phyloP scores from a whole-genome alignment of 1,140 invertebrate genomes.

The Mya arenaria region DNA sequence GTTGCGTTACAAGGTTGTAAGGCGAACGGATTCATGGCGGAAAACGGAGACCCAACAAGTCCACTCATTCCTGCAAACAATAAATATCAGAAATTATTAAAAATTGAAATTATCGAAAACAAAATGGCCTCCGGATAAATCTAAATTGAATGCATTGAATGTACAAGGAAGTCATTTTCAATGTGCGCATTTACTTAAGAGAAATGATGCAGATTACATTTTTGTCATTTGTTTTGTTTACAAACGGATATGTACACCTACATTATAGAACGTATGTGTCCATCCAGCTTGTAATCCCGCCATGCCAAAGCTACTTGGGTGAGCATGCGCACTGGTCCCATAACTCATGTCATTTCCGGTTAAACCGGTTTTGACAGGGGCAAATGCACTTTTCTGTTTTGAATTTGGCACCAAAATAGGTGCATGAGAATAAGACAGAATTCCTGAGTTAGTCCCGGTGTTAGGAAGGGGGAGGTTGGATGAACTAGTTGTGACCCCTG shows the following conservation, averaged over 20 bases:
- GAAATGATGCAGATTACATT: no score
- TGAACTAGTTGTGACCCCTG: not conserved
- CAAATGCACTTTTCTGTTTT: conserved; percentile 78
- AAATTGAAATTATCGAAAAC: no score
- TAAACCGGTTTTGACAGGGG: conserved; percentile 67
- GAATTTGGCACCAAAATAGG: conserved; percentile 65
- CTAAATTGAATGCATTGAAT: no score
- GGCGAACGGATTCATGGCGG: conserved; percentile 94
- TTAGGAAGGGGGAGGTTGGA: conserved; percentile 22
- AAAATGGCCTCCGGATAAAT: no score
- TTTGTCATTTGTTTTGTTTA: no score
- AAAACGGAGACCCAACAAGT: conserved; percentile 91
- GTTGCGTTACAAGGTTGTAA: conserved; percentile 91
- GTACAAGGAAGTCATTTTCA: no score
- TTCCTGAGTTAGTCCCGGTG: conserved; percentile 59
- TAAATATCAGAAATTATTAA: no score
- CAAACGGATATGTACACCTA: conserved; percentile 58
- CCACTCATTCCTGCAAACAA: conserved; percentile 85
- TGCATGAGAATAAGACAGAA: conserved; percentile 65
- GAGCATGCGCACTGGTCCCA: conserved; percentile 48
- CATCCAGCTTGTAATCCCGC: conserved; percentile 61
- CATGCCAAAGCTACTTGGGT: conserved; percentile 47
- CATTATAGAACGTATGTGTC: conserved; percentile 60
- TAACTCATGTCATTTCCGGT: conserved; percentile 44
- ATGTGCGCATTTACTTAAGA: no score